These are phyloP conservation scores for Gadopsis bispinosus DNA, from an alignment of 2,797 vertebrate species.

Conservation along the genomic window DNA sequence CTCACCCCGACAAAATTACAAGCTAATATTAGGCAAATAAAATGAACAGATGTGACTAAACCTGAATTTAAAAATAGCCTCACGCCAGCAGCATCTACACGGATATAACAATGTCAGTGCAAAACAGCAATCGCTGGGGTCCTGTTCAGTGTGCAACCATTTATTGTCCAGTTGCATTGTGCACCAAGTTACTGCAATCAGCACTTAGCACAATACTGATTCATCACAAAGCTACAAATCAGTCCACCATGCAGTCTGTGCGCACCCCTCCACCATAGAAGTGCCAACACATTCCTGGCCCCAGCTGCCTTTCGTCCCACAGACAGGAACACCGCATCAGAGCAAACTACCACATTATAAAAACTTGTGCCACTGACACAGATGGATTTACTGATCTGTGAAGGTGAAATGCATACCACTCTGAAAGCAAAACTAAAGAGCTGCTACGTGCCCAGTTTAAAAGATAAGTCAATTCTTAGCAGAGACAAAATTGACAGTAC, in stretches of 20 bases:
- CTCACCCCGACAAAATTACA: neutral
- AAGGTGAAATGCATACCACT: neutral
- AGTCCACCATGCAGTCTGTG: slow-evolving; percentile 76
- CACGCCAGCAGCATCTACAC: neutral
- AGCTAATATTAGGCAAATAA: neutral
- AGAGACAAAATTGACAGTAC: slow-evolving; percentile 47
- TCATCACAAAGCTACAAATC: slow-evolving; percentile 82
- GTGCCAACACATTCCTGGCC: slow-evolving; percentile 66
- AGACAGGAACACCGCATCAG: slow-evolving; percentile 43
- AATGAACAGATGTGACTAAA: slow-evolving; percentile 1
- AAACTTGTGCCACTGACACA: slow-evolving; percentile 24
- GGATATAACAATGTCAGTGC: slow-evolving; percentile 38
- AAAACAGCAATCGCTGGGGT: slow-evolving; percentile 49
- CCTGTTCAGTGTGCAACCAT: slow-evolving; percentile 63
- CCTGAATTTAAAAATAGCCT: slow-evolving; percentile 20
- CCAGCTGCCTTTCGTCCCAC: slow-evolving; percentile 49
- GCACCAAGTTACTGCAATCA: slow-evolving; percentile 74
- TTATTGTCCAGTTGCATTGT: slow-evolving; percentile 76
- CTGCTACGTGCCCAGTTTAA: slow-evolving; percentile 41
- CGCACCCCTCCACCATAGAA: slow-evolving; percentile 59
- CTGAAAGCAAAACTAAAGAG: slow-evolving; percentile 32
- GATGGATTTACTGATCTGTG: slow-evolving; percentile 18
- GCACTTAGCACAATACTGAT: slow-evolving; percentile 82
- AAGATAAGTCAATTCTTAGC: slow-evolving; percentile 56
- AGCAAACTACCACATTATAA: slow-evolving; percentile 13